These are phyloP conservation scores for Phortica variegata DNA, from an alignment of 1,140 invertebrate genomes.

Conservation along the genomic window DNA sequence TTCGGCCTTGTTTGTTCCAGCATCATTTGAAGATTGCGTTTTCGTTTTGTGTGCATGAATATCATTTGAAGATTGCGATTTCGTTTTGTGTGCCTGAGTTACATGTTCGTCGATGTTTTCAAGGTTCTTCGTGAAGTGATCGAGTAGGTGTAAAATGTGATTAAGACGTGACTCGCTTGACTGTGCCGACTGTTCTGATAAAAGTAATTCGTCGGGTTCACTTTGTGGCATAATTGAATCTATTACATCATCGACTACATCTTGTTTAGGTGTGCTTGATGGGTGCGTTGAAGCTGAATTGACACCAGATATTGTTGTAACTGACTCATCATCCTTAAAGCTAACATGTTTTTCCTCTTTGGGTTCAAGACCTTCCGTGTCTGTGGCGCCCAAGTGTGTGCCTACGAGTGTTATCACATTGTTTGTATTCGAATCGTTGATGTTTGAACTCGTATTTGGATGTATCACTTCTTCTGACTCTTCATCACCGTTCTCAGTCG, in stretches of 20 bases:
- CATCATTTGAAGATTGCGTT: background rate
- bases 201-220: background rate
- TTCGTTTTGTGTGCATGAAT: background rate
- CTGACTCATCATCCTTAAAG: constrained; percentile 3
- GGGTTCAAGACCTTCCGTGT: constrained; percentile 19
- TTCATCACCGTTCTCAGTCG: too few relatives aligned
- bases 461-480: too few relatives aligned
- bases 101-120: constrained; percentile 21
- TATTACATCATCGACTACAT: constrained; percentile 8
- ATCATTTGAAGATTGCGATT: background rate
- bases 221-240: constrained; percentile 1
- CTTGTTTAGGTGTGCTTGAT: background rate
- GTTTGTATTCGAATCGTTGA: too few relatives aligned
- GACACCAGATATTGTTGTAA: background rate
- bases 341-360: constrained; percentile 1
- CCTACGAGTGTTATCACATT: constrained; percentile 25
- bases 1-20: background rate
- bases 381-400: constrained; percentile 24
- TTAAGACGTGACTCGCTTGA: constrained; percentile 7
- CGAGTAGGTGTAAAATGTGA: constrained; percentile 24
- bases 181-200: background rate
- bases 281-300: too few relatives aligned
- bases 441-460: too few relatives aligned
- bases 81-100: background rate
- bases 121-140: constrained; percentile 26